A percentile compares a stretch with the other conserved stretches of the same genome.
Evolutionary conservation across 2,888 invertebrate genomes (phyloP).

Genomic region (Salticus scenicus): DNA sequence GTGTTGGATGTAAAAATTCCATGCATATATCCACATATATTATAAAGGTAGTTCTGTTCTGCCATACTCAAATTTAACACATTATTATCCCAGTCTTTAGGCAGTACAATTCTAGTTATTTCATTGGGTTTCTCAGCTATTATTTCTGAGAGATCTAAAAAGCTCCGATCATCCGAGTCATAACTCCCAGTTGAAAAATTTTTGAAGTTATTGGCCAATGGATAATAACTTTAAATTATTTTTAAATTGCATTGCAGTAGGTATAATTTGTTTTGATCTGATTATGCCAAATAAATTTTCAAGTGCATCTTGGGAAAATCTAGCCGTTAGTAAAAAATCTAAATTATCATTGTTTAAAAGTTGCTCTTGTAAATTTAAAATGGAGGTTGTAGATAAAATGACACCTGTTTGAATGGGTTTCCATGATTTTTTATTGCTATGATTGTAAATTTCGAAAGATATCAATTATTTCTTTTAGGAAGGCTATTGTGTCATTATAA

Average conservation of each 20-base stretch:
- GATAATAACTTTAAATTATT: slow-evolving; percentile 19
- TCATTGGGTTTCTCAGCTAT: background rate
- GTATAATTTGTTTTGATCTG: background rate
- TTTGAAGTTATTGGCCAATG: background rate
- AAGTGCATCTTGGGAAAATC: background rate
- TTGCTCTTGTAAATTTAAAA: background rate
- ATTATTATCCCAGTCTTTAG: background rate
- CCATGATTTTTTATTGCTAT: background rate
- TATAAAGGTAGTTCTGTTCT: background rate
- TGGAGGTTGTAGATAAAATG: slow-evolving; percentile 1
- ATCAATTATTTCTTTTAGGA: slow-evolving; percentile 8
- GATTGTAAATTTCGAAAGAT: background rate
- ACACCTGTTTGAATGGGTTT: slow-evolving; percentile 31
- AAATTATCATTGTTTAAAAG: background rate
- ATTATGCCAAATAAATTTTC: slow-evolving; percentile 7
- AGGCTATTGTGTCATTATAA: background rate
- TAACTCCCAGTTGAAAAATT: background rate
- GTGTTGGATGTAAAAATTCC: background rate
- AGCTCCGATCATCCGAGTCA: background rate
- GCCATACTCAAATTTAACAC: background rate
- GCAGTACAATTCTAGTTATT: background rate
- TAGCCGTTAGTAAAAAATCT: background rate
- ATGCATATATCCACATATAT: background rate
- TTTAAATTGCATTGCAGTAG: slow-evolving; percentile 21
- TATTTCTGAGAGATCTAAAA: background rate